Conservation (phyloP, 2,113 vertebrate species). For the Upupa epops region DNA sequence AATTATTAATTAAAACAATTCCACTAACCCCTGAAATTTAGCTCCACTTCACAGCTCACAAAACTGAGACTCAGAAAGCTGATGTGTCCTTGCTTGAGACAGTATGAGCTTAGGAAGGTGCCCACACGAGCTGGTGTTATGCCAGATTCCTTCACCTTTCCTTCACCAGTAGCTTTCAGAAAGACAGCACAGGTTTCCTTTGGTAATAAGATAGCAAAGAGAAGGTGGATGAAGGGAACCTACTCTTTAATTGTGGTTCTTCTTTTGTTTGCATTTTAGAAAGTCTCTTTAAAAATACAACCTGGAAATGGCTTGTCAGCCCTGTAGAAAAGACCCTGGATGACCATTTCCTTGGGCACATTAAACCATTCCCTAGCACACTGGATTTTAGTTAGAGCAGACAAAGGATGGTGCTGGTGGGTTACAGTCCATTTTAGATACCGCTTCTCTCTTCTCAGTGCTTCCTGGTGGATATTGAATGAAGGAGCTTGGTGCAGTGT, state of each 20-base stretch:
- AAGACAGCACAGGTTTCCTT: not conserved
- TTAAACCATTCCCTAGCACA: not conserved
- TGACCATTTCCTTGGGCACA: not conserved
- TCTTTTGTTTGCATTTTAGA: not conserved
- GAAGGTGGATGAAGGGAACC: not conserved
- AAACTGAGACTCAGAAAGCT: not conserved
- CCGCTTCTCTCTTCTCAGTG: not conserved
- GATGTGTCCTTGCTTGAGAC: not conserved
- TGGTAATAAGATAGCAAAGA: not conserved
- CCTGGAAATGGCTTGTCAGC: not conserved
- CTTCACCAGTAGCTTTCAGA: not conserved
- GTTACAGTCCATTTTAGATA: not conserved
- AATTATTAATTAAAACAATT: slow-evolving; percentile 57
- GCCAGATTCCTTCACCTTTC: not conserved
- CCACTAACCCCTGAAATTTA: slow-evolving; percentile 7
- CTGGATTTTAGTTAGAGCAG: not conserved
- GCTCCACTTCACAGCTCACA: not conserved
- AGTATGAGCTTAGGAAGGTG: not conserved
- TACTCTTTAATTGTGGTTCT: not conserved
- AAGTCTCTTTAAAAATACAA: not conserved
- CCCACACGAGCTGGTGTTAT: not conserved
- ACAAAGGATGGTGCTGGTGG: not conserved
- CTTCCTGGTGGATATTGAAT: slow-evolving; percentile 9
- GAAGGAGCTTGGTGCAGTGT: slow-evolving; percentile 3
- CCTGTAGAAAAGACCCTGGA: not conserved